Evolutionary conservation across 2,797 vertebrate species (phyloP).

Genomic region (Aeoliscus strigatus): DNA sequence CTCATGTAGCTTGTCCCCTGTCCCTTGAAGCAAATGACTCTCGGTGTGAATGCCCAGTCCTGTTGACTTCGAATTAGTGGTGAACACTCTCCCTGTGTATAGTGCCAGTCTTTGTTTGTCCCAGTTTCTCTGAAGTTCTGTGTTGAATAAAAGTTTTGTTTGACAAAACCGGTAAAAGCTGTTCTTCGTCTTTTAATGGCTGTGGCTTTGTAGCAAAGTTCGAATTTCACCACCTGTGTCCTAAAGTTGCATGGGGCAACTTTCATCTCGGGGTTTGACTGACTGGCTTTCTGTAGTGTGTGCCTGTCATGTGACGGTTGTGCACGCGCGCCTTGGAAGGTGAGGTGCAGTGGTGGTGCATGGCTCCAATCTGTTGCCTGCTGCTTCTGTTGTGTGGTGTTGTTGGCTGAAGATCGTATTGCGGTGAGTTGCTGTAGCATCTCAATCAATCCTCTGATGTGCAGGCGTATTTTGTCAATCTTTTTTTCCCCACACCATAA

Average conservation of each 20-base stretch:
- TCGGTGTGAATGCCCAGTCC: slow-evolving; percentile 34
- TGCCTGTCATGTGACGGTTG: slow-evolving; percentile 21
- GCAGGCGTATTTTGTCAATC: too few species aligned
- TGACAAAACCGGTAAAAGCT: slow-evolving; percentile 52
- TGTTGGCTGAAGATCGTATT: slow-evolving; percentile 44
- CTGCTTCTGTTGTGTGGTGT: slow-evolving; percentile 50
- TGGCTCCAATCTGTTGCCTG: slow-evolving; percentile 60
- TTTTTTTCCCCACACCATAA: neutral
- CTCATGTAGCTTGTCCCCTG: slow-evolving; percentile 11
- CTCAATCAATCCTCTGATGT: slow-evolving; percentile 1
- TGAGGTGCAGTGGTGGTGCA: slow-evolving; percentile 47
- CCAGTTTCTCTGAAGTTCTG: slow-evolving; percentile 14
- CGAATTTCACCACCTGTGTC: slow-evolving; percentile 10
- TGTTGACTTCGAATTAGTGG: slow-evolving; percentile 29
- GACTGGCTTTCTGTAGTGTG: slow-evolving; percentile 28
- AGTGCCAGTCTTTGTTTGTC: slow-evolving; percentile 18
- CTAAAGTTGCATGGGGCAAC: slow-evolving; percentile 32
- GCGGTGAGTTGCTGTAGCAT: slow-evolving; percentile 20
- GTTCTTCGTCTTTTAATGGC: slow-evolving; percentile 28
- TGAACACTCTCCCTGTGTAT: slow-evolving; percentile 19
- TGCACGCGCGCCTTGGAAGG: slow-evolving; percentile 20
- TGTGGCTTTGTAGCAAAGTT: slow-evolving; percentile 7
- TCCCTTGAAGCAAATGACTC: slow-evolving; percentile 19
- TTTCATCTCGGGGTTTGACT: slow-evolving; percentile 47
- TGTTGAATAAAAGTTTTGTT: slow-evolving; percentile 13